Percentiles rank a stretch among this genome's conserved stretches.
These are phyloP conservation scores for Suricata suricatta DNA, from an alignment of 2,113 vertebrate genomes.

Conservation along the genomic window DNA sequence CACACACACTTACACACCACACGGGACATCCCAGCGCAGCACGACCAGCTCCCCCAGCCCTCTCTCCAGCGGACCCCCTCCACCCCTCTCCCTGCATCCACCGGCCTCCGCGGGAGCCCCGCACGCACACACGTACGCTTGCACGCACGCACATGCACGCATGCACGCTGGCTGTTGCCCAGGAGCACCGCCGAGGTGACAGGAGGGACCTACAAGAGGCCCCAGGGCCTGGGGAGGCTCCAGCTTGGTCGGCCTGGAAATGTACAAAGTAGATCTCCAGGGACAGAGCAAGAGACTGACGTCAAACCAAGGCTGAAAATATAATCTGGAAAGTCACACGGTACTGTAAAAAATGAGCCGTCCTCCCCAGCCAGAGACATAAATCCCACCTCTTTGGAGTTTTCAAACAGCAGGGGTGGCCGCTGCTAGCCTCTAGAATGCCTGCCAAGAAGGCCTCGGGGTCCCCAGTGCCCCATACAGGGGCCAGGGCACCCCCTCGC, in stretches of 20 bases:
- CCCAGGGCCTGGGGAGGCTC: not conserved
- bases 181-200: not conserved
- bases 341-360: conserved; percentile 55
- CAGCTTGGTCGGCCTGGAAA: conserved; percentile 53
- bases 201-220: not conserved
- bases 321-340: conserved; percentile 67
- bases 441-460: not conserved
- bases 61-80: not conserved
- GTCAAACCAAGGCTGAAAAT: conserved; percentile 76
- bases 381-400: not conserved
- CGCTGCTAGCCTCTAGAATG: not conserved
- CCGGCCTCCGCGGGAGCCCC: not conserved
- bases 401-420: not conserved
- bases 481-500: not conserved
- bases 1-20: not conserved
- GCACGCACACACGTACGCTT: not conserved
- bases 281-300: conserved; percentile 48
- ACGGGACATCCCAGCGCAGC: not conserved
- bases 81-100: no score
- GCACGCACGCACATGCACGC: not conserved
- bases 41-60: not conserved
- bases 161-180: not conserved
- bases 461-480: not conserved
- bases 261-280: conserved; percentile 69
- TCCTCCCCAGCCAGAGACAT: conserved; percentile 18